Base-by-base conservation (phyloP, 2,888 invertebrate species). In the Allophyes oxyacanthae region DNA sequence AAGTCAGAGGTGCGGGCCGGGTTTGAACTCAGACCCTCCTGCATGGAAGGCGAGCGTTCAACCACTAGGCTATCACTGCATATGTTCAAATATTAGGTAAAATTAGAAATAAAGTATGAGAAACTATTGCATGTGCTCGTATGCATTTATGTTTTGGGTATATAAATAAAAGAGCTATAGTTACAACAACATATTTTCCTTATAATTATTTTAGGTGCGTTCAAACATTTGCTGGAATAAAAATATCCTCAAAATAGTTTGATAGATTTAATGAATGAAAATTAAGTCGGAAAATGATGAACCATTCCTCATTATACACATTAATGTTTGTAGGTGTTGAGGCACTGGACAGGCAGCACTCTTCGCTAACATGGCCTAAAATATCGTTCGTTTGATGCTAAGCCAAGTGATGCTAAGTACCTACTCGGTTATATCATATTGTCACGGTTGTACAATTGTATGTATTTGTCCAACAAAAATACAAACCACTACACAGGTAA, bases 341-440 rank as follows among this genome's bases (percentile, higher is more conserved):
- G 49, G n/a, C 32, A 7, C 7, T 2, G 15, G 11, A 6, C 43
- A 28, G 34, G 26, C 20, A 37, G 36, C 52, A 49, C 50, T 60
- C 49, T 48, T 41, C 33, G 26, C 46, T 56, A 71, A 75, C 56
- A 49, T 54, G 49, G 37, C 52, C 66, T 45, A 42, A 51, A 71
- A 52, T 64, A 74, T 66, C 70, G 66, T 34, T 49, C 41, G 50
- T 36, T 53, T 30, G 14, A 37, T n/a, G 36, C 49, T 25, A 44
- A 36, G 50, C 30, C 13, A 41, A 34, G 51, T 36, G 20, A 20
- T 20, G 53, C 42, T 49, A 54, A 55, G 41, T 49, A 46, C n/a
- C n/a, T n/a, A n/a, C 37, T 30, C 42, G 70, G 64, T 64, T 71
- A 71, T 65, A 61, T 75, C 72, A 65, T 11, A 36, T 34, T 14